A percentile compares a stretch with the other conserved stretches of the same genome.
Evolutionary conservation across 2,888 invertebrate genomes (phyloP).

Genomic region (Catonia carolina): DNA sequence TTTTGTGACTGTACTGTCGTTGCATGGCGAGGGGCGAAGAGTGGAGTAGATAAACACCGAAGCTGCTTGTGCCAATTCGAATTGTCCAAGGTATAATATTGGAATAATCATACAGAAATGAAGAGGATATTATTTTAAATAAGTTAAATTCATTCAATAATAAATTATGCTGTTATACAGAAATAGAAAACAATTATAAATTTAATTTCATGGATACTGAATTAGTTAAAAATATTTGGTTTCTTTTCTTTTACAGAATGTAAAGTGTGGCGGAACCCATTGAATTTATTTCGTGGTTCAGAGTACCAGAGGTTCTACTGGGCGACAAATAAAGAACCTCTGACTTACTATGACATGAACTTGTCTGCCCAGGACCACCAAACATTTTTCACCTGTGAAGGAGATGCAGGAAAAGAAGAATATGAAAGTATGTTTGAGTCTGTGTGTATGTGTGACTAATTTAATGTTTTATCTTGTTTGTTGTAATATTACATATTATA

Average conservation of each 20-base stretch:
- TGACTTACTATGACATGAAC: conserved; percentile 99
- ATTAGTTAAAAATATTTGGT: too few relatives aligned
- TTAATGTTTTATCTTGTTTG: conserved; percentile 4
- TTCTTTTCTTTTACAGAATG: conserved; percentile 60
- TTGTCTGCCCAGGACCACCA: conserved; percentile 98
- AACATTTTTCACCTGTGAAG: conserved; percentile 89
- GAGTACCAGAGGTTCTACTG: conserved; percentile 94
- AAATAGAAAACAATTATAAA: too few relatives aligned
- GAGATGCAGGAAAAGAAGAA: conserved; percentile 77
- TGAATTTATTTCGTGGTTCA: conserved; percentile 89
- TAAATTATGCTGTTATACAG: too few relatives aligned
- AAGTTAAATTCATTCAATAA: too few relatives aligned
- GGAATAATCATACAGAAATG: too few relatives aligned
- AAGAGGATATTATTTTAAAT: too few relatives aligned
- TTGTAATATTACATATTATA: neutral
- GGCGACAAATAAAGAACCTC: conserved; percentile 85
- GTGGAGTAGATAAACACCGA: too few relatives aligned
- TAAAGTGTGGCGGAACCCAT: conserved; percentile 95
- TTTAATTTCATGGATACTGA: too few relatives aligned
- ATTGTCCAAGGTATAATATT: too few relatives aligned
- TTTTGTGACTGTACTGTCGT: too few relatives aligned
- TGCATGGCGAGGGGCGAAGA: too few relatives aligned
- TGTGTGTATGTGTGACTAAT: neutral
- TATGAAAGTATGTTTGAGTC: conserved; percentile 67
- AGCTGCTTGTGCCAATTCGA: too few relatives aligned